Conservation (phyloP, 2,113 vertebrate species). For the Dasyornis broadbenti region DNA sequence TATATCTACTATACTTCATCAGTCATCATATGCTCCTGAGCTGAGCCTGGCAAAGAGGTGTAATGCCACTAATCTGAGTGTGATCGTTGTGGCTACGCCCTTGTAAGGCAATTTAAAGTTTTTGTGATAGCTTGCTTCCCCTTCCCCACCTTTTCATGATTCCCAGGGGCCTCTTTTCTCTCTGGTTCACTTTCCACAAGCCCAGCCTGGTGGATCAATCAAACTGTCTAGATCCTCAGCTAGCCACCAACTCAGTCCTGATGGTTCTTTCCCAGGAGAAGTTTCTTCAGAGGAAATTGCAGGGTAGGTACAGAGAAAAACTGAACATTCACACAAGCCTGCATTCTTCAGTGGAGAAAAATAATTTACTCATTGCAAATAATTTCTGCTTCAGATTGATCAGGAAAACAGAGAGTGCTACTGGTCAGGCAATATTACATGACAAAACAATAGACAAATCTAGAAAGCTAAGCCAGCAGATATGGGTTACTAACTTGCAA, state of each 20-base stretch:
- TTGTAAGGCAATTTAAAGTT: background rate
- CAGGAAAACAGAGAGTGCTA: background rate
- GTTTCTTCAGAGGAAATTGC: background rate
- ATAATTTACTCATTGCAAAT: background rate
- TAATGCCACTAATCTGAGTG: background rate
- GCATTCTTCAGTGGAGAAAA: rapidly evolving
- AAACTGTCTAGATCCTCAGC: background rate
- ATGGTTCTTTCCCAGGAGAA: background rate
- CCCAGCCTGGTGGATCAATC: background rate
- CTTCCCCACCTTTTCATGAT: background rate
- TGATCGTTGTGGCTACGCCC: background rate
- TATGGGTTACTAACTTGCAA: background rate
- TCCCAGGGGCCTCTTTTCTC: background rate
- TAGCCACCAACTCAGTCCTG: background rate
- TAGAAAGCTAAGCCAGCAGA: background rate
- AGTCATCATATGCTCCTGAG: background rate
- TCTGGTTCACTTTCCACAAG: background rate
- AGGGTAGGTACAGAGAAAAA: background rate
- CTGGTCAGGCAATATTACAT: background rate
- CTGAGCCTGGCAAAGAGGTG: background rate
- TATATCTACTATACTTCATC: background rate
- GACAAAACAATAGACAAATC: background rate
- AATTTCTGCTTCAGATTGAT: background rate
- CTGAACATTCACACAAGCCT: background rate
- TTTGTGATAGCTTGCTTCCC: background rate